Conservation (phyloP, 2,797 vertebrate species). For the Masticophis lateralis region DNA sequence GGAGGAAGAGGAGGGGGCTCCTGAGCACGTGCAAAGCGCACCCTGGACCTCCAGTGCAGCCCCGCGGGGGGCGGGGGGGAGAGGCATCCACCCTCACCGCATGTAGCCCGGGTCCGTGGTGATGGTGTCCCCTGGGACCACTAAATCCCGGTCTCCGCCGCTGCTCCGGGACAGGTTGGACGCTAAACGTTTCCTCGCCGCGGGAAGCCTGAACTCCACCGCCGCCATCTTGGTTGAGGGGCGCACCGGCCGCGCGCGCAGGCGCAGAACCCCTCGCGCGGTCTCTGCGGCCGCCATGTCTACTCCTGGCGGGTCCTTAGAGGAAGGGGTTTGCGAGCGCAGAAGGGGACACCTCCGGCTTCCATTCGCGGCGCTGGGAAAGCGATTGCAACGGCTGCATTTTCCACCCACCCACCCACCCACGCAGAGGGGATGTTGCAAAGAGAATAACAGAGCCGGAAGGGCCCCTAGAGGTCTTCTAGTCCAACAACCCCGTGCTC, state of each 20-base stretch:
- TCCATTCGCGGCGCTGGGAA: not conserved
- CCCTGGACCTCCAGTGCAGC: not conserved
- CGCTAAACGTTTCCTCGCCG: constrained; percentile 62
- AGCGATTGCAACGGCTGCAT: not conserved
- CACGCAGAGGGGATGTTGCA: not conserved
- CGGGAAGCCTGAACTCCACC: constrained; percentile 82
- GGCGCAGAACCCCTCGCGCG: accelerated
- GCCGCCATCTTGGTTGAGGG: constrained; percentile 76
- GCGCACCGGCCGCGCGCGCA: accelerated
- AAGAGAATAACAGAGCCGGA: no score
- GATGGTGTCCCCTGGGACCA: constrained; percentile 93
- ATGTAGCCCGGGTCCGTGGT: constrained; percentile 96
- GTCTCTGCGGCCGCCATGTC: constrained; percentile 26
- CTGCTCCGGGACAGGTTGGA: constrained; percentile 8
- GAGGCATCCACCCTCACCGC: constrained; percentile 73
- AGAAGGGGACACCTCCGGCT: not conserved
- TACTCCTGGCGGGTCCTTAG: not conserved
- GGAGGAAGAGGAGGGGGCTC: no score
- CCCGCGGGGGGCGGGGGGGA: no score
- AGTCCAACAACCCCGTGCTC: no score
- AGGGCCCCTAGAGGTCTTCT: no score
- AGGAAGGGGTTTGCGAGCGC: not conserved
- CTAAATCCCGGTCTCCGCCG: constrained; percentile 78
- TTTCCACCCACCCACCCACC: no score
- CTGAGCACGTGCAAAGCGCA: not conserved